Evolutionary conservation across 2,113 vertebrate genomes (phyloP).

Genomic region (Anolis sagrei): DNA sequence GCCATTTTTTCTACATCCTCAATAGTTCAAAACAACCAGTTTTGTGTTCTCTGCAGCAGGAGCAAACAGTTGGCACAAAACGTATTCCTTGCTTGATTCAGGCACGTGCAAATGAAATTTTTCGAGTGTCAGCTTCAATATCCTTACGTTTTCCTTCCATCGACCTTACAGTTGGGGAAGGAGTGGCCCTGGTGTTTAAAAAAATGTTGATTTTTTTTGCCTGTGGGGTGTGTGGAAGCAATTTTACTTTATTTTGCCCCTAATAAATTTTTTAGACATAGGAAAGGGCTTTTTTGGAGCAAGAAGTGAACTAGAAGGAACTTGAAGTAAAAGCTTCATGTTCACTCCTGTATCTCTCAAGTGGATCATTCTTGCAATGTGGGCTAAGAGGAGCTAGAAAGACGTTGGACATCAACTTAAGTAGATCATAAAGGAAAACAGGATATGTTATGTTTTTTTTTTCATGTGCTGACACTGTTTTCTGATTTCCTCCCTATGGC

Average conservation of each 20-base stretch:
- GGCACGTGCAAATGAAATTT: neutral
- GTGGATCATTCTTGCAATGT: neutral
- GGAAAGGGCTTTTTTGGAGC: too few relatives aligned
- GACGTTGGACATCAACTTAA: neutral
- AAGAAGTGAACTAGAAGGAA: too few relatives aligned
- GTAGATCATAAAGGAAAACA: neutral
- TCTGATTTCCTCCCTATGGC: slow-evolving; percentile 5
- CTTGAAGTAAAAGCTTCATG: neutral
- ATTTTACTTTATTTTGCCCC: too few relatives aligned
- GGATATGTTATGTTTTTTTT: slow-evolving; percentile 5
- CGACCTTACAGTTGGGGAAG: neutral
- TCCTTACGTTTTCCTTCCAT: neutral
- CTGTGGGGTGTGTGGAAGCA: too few relatives aligned
- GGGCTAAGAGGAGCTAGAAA: neutral
- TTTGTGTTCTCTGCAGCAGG: neutral
- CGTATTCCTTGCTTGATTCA: too few relatives aligned
- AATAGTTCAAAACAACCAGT: neutral
- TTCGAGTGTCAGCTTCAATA: neutral
- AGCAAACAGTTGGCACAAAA: neutral
- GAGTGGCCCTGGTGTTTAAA: too few relatives aligned
- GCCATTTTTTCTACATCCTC: neutral
- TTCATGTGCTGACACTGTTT: neutral
- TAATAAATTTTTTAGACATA: too few relatives aligned
- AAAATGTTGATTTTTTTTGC: too few relatives aligned
- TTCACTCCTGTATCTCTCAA: too few relatives aligned